Base-by-base conservation (phyloP, 2,888 invertebrate genomes). In the Zaprionus bogoriensis region DNA sequence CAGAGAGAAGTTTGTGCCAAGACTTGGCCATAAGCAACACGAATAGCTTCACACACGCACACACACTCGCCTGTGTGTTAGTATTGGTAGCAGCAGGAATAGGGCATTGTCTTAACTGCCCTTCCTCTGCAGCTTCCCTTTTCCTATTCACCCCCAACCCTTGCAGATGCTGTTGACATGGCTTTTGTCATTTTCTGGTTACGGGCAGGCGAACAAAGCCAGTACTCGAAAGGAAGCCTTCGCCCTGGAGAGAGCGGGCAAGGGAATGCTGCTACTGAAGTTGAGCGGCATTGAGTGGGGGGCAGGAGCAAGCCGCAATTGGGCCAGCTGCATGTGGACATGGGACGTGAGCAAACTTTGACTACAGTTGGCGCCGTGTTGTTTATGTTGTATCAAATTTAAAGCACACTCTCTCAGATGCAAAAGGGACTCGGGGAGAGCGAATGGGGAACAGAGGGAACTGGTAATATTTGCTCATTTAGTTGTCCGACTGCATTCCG, bases 181-280 rank as follows among this genome's bases (percentile, higher is more conserved):
- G 76, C 82, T 78, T 80, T 84, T 80, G 80, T 80, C 84, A 78
- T 84, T 80, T 84, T 84, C 85, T 81, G 80, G 85, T 78, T 80
- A 80, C 73, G 85, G 82, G 63, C 82, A 78, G 62, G 74, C 83
- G 83, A 74, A 79, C 79, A 79, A 74, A 77, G 64, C 73, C 72
- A 67, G 65, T 60, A 52, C 57, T 57, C 52, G 55, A 47, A 57
- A 53, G 68, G 62, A 79, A 68, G 42, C 54, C 41, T 7, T 47
- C 19, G 53, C 54, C 36, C 27, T 9, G 22, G 47, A 32, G 4
- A 42, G 50, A 23, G 30, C 7, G 20, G 0, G 10, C 1, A 5
- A 9, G 0, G 22, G 1, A 19, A 4, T 36, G 47, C 14, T 14
- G 39, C n/a, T 4, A 1, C 27, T 12, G 10, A n/a, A 3, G 7